Evolutionary conservation across 2,888 invertebrate species (phyloP), one percentile per base, ranked within the genome.

Genomic region (Sinodicranocentrus sp.): DNA sequence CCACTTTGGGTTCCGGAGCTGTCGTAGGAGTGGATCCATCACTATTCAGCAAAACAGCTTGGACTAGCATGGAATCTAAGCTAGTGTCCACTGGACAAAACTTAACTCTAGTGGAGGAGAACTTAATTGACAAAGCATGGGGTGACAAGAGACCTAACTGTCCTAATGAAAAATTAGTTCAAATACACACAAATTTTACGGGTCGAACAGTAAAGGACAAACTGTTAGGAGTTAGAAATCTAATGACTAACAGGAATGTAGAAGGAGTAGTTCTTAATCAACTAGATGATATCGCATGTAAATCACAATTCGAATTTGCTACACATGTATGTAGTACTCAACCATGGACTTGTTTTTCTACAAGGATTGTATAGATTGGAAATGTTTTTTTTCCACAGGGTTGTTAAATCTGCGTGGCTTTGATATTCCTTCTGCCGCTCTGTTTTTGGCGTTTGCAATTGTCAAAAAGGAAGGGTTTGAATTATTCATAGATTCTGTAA

Each of bases 351-450:
- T n/a, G n/a, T n/a, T n/a, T n/a, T n/a, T n/a, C n/a, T n/a, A 33
- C 10, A 33, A 33, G 33, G 10, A 33, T 33, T 33, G 33, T 33
- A n/a, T 33, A 10, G 17, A 17, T 70, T 44, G 3, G 17, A 43
- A 8, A 10, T 75, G 1, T 17, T 33, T 71, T 87, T 88, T 61
- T 68, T 85, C 89, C 77, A 89, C 89, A 95, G 95, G 95, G 93
- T 92, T 96, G 1, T 91, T 98, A 52, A 98, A 98, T 91, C 92
- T 97, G 17, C 93, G 98, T 79, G 98, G 98, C 8, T 94, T 94
- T 1, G 98, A 98, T 90, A 97, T 98, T 83, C 92, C 93, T 25
- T 97, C 93, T 91, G 97, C 97, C 90, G 98, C 98, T 0, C 95
- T 96, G 0, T 95, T 96, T 90, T 95, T 95, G 90, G 92, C 95